Percentiles rank a stretch among this genome's conserved stretches.
Conservation (phyloP, 2,888 invertebrate species). For the Polydrusus cervinus region DNA sequence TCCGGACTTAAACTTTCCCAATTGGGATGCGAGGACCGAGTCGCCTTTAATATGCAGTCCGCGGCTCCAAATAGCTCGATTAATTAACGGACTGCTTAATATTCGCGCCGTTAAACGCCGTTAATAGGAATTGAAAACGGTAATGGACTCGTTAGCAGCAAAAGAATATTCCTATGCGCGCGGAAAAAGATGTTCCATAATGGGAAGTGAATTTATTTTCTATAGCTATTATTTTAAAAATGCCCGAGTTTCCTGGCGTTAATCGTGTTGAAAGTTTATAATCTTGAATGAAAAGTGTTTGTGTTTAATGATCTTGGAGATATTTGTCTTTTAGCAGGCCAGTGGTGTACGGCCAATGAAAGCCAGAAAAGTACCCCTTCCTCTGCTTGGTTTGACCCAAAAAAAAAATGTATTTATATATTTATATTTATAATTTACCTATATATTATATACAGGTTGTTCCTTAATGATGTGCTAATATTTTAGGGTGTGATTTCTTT, state of each 20-base stretch:
- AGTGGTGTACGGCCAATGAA: too few relatives aligned
- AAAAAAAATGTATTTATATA: too few relatives aligned
- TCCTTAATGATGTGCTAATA: too few relatives aligned
- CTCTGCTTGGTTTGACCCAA: too few relatives aligned
- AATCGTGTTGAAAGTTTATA: constrained; percentile 14
- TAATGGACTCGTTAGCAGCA: constrained; percentile 53
- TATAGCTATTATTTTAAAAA: constrained; percentile 12
- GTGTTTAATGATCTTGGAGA: neutral
- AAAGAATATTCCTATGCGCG: constrained; percentile 43
- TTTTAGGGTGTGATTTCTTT: too few relatives aligned
- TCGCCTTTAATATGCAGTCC: constrained; percentile 45
- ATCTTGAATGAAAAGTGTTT: neutral
- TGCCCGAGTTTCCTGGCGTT: constrained; percentile 16
- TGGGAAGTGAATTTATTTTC: constrained; percentile 38
- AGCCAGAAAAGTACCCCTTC: too few relatives aligned
- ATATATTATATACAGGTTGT: too few relatives aligned
- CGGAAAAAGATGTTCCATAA: constrained; percentile 43
- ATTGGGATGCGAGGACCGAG: constrained; percentile 36
- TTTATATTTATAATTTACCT: too few relatives aligned
- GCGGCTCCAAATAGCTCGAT: constrained; percentile 51
- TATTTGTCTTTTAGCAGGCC: neutral
- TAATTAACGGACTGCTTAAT: constrained; percentile 54
- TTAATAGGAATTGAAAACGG: constrained; percentile 55
- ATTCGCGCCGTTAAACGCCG: constrained; percentile 52
- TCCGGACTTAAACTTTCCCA: constrained; percentile 10